Conservation (phyloP, 2,888 invertebrate genomes). For the Callyntrura sp. region DNA sequence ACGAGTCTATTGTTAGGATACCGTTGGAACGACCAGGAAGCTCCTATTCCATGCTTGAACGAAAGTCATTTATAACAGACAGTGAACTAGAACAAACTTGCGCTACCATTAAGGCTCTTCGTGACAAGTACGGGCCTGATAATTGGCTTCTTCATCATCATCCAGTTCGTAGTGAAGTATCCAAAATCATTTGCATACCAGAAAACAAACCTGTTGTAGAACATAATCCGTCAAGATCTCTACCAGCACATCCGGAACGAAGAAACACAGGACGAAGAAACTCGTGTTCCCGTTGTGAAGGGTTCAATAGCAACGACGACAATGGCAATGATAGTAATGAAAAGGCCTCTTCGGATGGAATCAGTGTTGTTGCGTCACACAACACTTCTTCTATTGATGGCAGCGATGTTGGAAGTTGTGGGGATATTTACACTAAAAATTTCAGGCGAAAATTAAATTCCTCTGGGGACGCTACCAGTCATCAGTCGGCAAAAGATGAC, state of each 20-base stretch:
- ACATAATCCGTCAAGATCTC: conserved; percentile 62
- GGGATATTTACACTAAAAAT: conserved; percentile 68
- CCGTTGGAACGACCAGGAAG: conserved; percentile 69
- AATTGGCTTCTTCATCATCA: conserved; percentile 82
- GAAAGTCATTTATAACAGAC: conserved; percentile 58
- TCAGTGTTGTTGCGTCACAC: conserved; percentile 69
- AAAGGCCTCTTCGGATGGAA: conserved; percentile 71
- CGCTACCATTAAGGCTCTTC: conserved; percentile 78
- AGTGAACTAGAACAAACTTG: conserved; percentile 70
- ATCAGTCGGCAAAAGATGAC: neutral
- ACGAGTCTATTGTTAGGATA: conserved; percentile 73
- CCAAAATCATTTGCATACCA: conserved; percentile 81
- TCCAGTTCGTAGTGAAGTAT: conserved; percentile 81
- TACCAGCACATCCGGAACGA: conserved; percentile 68
- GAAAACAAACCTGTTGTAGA: conserved; percentile 58
- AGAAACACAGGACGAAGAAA: conserved; percentile 61
- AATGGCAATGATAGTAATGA: conserved; percentile 63
- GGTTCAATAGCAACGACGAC: conserved; percentile 51
- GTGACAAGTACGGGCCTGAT: conserved; percentile 83
- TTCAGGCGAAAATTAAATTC: conserved; percentile 40
- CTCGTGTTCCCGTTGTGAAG: conserved; percentile 74
- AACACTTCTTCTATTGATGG: conserved; percentile 64
- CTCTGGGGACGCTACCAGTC: neutral
- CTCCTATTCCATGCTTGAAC: conserved; percentile 61
- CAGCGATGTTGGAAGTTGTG: conserved; percentile 68